A percentile compares a stretch with the other conserved stretches of the same genome.
Conservation (phyloP, 2,797 vertebrate genomes). For the Coendou prehensilis region DNA sequence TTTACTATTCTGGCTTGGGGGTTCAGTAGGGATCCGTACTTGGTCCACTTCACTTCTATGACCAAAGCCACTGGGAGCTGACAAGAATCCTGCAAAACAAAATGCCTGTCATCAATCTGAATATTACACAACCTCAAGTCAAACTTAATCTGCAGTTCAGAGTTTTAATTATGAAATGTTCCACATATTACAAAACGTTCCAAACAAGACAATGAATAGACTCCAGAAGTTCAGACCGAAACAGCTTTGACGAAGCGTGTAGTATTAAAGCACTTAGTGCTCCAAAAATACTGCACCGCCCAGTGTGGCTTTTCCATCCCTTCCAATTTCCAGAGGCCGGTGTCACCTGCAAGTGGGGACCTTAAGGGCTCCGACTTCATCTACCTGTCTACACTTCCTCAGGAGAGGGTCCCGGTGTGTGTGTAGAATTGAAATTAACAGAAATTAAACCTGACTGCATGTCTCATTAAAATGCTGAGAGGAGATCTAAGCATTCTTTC, state of each 20-base stretch:
- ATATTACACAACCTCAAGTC: constrained; percentile 8
- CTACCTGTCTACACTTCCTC: background rate
- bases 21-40: constrained; percentile 94
- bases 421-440: background rate
- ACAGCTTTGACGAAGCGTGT: constrained; percentile 12
- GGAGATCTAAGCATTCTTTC: background rate
- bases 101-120: background rate
- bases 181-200: constrained; percentile 68
- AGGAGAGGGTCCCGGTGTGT: background rate
- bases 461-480: background rate
- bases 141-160: constrained; percentile 65
- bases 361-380: background rate
- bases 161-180: constrained; percentile 68
- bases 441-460: background rate
- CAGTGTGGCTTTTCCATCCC: background rate
- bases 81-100: constrained; percentile 89
- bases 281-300: constrained; percentile 46
- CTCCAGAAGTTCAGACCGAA: constrained; percentile 52
- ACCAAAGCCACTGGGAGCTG: constrained; percentile 93
- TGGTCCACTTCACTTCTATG: constrained; percentile 95
- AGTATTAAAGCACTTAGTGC: constrained; percentile 41
- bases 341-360: background rate
- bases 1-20: constrained; percentile 95
- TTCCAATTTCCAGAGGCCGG: background rate
- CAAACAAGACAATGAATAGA: constrained; percentile 57